Evolutionary conservation across 2,888 invertebrate genomes (phyloP).

Genomic region (Tethea ocularis): DNA sequence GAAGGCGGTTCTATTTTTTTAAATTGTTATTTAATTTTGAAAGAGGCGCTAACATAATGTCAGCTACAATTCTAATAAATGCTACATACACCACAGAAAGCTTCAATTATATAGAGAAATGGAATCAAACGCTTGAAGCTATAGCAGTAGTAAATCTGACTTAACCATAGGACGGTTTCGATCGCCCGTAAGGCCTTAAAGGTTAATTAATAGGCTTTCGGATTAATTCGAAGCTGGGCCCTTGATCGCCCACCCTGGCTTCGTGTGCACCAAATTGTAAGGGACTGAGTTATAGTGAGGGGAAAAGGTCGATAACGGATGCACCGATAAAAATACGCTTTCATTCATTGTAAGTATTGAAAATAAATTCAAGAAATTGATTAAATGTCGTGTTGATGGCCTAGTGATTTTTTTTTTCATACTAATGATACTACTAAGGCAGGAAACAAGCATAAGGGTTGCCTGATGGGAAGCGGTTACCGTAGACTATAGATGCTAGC

Average conservation of each 20-base stretch:
- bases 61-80: conserved; percentile 19
- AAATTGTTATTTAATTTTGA: too few species aligned
- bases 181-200: conserved; percentile 31
- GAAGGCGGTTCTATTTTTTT: too few species aligned
- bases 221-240: conserved; percentile 45
- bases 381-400: too few species aligned
- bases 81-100: conserved; percentile 24
- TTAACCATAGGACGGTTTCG: conserved; percentile 5
- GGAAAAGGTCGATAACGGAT: neutral
- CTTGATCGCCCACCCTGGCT: conserved; percentile 21
- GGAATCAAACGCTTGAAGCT: neutral
- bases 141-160: conserved; percentile 9
- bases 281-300: conserved; percentile 24
- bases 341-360: too few species aligned
- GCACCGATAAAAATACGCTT: neutral
- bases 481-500: too few species aligned
- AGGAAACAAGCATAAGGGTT: too few species aligned
- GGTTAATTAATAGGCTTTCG: conserved; percentile 53
- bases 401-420: too few species aligned
- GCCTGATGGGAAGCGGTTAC: too few species aligned
- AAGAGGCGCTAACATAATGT: too few species aligned
- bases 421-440: too few species aligned
- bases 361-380: too few species aligned
- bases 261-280: conserved; percentile 24
- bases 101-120: neutral